phyloP scores from a whole-genome alignment of 1,140 invertebrate genomes.

The Helicoverpa armigera region DNA sequence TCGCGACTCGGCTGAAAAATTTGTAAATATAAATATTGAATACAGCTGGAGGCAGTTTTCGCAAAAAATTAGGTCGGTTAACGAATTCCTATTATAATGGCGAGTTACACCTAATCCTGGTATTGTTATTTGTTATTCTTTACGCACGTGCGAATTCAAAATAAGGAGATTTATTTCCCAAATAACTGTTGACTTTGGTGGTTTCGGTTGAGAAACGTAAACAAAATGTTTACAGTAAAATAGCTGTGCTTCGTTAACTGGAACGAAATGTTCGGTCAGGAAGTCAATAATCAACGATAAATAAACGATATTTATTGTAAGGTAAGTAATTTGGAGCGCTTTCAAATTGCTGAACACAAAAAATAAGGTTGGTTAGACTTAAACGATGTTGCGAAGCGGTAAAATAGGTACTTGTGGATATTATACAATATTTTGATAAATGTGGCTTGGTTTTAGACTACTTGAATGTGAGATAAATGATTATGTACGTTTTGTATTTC shows the following conservation, averaged over 20 bases:
- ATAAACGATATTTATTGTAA: constrained; percentile 25
- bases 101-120: constrained; percentile 37
- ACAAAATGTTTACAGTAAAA: constrained; percentile 34
- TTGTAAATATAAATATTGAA: constrained; percentile 35
- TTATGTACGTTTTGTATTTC: too few species aligned
- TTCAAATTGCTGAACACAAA: neutral
- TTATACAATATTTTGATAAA: neutral
- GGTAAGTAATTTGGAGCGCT: constrained; percentile 32
- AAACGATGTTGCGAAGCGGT: constrained; percentile 4
- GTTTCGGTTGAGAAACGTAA: constrained; percentile 26
- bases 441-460: neutral
- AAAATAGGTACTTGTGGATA: neutral
- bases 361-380: constrained; percentile 5
- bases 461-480: neutral
- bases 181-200: constrained; percentile 35
- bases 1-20: constrained; percentile 20
- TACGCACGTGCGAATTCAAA: constrained; percentile 37
- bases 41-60: constrained; percentile 3
- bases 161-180: constrained; percentile 33
- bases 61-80: constrained; percentile 19
- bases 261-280: constrained; percentile 25
- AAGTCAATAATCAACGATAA: constrained; percentile 41
- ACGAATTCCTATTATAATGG: constrained; percentile 29
- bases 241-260: constrained; percentile 26
- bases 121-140: constrained; percentile 37